phyloP scores from a whole-genome alignment of 2,113 vertebrate genomes.

The Sinocyclocheilus rhinocerous region DNA sequence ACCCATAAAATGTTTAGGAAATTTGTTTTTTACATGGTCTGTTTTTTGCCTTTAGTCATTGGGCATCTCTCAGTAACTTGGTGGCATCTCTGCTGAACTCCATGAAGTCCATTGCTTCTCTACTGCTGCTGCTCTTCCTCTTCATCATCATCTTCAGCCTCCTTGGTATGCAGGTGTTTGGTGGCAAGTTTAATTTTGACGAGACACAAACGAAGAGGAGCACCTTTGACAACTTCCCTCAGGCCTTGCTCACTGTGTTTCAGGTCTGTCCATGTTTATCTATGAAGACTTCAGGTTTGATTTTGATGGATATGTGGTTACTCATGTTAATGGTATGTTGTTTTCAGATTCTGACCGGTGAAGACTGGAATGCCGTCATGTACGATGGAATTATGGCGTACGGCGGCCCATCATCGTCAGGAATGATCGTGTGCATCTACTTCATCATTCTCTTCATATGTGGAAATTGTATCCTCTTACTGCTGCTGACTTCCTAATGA shows the following conservation, averaged over 20 bases:
- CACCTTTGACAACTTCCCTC: constrained; percentile 98
- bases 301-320: not conserved
- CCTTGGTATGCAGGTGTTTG: constrained; percentile 99
- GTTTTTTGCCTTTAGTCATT: constrained; percentile 77
- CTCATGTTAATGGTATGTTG: constrained; percentile 9
- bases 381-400: constrained; percentile 99
- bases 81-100: constrained; percentile 98
- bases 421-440: constrained; percentile 98
- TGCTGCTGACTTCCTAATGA: not conserved
- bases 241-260: constrained; percentile 96
- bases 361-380: constrained; percentile 99
- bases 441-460: constrained; percentile 99
- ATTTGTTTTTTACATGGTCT: not conserved
- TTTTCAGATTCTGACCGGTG: constrained; percentile 92
- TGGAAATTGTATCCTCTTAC: constrained; percentile 94
- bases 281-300: not conserved
- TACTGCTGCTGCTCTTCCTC: constrained; percentile 97
- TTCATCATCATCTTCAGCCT: constrained; percentile 99
- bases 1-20: no score
- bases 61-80: constrained; percentile 97
- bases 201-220: constrained; percentile 96
- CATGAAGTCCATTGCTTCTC: constrained; percentile 98
- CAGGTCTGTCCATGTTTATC: constrained; percentile 79
- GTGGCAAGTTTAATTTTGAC: constrained; percentile 99
- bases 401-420: constrained; percentile 92